A percentile compares a stretch with the other conserved stretches of the same genome.
Conservation (phyloP, 2,113 vertebrate species). For the Carassius gibelio region DNA sequence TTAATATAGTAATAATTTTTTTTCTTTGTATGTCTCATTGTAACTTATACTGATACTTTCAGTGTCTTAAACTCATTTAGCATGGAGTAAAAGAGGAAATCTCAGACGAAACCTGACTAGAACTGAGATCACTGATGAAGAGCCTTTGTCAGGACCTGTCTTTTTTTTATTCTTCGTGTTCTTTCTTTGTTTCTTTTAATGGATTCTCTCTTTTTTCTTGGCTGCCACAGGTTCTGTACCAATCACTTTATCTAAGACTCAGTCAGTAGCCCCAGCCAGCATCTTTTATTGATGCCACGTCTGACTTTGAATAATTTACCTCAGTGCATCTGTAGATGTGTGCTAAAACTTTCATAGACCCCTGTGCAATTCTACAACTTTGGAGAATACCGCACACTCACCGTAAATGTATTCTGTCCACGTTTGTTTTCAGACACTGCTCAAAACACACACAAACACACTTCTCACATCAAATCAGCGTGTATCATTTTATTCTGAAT, state of each 20-base stretch:
- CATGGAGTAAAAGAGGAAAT: not conserved
- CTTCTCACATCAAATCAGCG: not conserved
- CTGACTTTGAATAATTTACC: slow-evolving; percentile 53
- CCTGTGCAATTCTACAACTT: slow-evolving; percentile 27
- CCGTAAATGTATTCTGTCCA: not conserved
- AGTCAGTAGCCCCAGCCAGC: slow-evolving; percentile 32
- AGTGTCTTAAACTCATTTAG: not conserved
- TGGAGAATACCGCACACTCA: not conserved
- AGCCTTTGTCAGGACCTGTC: not conserved
- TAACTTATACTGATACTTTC: not conserved
- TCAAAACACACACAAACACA: slow-evolving; percentile 12
- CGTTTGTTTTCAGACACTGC: slow-evolving; percentile 25
- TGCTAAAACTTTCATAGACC: slow-evolving; percentile 51
- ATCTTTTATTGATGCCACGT: slow-evolving; percentile 54
- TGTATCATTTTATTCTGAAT: not conserved
- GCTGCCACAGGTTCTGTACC: slow-evolving; percentile 16
- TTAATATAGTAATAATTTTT: not conserved
- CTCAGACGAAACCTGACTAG: not conserved
- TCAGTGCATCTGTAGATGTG: slow-evolving; percentile 21
- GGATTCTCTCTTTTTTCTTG: not conserved
- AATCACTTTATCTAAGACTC: slow-evolving; percentile 23
- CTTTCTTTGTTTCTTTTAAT: slow-evolving; percentile 2
- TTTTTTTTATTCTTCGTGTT: not conserved
- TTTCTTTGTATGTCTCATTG: not conserved
- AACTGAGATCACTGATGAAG: not conserved